These are phyloP conservation scores for Pimephales promelas DNA, from an alignment of 2,113 vertebrate species.

Conservation along the genomic window DNA sequence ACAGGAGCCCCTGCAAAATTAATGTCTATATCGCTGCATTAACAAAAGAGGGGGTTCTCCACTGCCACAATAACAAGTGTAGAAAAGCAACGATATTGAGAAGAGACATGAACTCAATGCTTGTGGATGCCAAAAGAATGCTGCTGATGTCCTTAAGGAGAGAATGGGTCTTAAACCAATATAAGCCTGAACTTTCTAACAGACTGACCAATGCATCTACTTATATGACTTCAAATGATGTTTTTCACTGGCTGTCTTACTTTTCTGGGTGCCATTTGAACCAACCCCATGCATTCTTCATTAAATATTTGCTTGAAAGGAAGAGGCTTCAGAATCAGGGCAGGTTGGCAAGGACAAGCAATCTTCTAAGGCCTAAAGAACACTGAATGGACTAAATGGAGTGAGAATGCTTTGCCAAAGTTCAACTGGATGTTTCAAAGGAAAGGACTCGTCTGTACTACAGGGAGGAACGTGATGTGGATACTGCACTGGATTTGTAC, in stretches of 20 bases:
- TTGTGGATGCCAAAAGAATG: conserved; percentile 41
- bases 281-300: conserved; percentile 8
- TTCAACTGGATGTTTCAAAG: neutral
- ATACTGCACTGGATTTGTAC: conserved; percentile 32
- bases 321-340: neutral
- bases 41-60: conserved; percentile 34
- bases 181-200: conserved; percentile 17
- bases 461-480: neutral
- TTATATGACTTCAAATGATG: neutral
- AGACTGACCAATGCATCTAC: conserved; percentile 21
- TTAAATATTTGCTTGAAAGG: conserved; percentile 35
- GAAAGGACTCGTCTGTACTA: conserved; percentile 14
- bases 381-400: conserved; percentile 7
- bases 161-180: neutral
- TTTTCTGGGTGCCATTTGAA: neutral
- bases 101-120: conserved; percentile 44
- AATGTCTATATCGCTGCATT: conserved; percentile 43
- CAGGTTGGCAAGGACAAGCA: neutral
- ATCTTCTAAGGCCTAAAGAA: conserved; percentile 6
- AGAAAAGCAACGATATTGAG: conserved; percentile 4
- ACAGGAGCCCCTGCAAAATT: conserved; percentile 23
- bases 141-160: conserved; percentile 11
- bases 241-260: conserved; percentile 21
- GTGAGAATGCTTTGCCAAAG: conserved; percentile 9
- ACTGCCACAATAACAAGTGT: conserved; percentile 34